Percentiles rank a stretch among this genome's conserved stretches.
Evolutionary conservation across 2,113 vertebrate species (phyloP).

Genomic region (Muntiacus muntjak): DNA sequence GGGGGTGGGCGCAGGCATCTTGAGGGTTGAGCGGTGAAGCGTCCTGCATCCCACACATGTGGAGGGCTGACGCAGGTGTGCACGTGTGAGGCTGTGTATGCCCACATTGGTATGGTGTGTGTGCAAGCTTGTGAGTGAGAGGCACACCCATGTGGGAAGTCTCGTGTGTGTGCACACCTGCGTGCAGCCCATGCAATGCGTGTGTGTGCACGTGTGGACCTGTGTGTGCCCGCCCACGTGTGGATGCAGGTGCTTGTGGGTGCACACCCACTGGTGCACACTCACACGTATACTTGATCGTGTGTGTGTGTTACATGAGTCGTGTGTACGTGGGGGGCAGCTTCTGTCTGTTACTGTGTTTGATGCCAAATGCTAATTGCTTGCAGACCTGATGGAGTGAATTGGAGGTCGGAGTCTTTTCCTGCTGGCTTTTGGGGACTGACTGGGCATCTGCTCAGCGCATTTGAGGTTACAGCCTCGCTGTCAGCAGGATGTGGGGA

Average conservation of each 20-base stretch:
- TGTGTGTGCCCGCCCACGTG: fast-evolving
- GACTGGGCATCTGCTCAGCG: background rate
- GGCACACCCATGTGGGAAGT: background rate
- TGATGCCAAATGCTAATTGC: background rate
- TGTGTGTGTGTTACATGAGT: background rate
- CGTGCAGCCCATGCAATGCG: background rate
- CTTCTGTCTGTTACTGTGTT: background rate
- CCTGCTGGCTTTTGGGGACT: background rate
- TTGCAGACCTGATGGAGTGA: background rate
- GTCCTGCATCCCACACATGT: background rate
- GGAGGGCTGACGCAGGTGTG: background rate
- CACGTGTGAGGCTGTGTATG: fast-evolving
- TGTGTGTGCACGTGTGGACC: too few relatives aligned
- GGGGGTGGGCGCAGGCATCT: background rate
- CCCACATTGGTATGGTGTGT: background rate
- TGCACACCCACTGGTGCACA: too few relatives aligned
- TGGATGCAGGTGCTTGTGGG: too few relatives aligned
- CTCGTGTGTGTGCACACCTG: too few relatives aligned
- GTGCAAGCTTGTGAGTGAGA: background rate
- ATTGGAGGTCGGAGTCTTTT: background rate
- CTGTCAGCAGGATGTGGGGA: background rate
- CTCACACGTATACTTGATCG: background rate
- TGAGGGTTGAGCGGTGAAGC: fast-evolving
- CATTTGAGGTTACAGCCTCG: background rate
- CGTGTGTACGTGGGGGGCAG: fast-evolving